Conservation (phyloP, 37 sponge, comb jelly and placozoan species). For the Axinella damicornis region DNA sequence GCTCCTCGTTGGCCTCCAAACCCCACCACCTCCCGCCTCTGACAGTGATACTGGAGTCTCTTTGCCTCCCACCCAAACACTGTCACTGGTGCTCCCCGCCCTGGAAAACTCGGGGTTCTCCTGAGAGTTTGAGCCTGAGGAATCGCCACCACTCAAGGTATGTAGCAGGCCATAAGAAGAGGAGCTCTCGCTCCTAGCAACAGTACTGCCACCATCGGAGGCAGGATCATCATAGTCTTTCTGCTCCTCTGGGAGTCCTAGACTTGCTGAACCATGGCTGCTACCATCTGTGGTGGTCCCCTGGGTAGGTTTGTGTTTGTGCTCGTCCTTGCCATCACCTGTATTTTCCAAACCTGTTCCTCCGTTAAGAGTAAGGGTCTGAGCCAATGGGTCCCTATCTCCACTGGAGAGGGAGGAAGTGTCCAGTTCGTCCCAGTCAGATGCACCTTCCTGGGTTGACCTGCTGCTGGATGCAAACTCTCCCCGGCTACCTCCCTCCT, state of each 20-base stretch:
- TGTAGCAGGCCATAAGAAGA: neutral
- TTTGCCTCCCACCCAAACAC: neutral
- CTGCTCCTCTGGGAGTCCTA: neutral
- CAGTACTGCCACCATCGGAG: neutral
- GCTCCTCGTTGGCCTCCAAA: conserved; percentile 12
- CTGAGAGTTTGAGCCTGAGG: neutral
- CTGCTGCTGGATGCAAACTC: neutral
- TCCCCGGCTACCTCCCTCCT: neutral
- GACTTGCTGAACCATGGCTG: neutral
- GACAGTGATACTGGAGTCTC: neutral
- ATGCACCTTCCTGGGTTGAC: neutral
- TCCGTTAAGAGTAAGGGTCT: too few species aligned
- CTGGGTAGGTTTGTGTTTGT: neutral
- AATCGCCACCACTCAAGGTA: neutral
- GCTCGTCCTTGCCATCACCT: neutral
- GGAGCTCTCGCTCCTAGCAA: neutral
- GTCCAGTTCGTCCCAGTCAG: conserved; percentile 18
- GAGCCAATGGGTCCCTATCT: conserved; percentile 11
- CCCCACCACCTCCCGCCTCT: neutral
- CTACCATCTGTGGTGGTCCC: neutral
- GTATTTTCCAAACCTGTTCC: too few species aligned
- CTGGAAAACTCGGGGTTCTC: neutral
- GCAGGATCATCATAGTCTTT: neutral
- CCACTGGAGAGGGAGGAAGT: conserved; percentile 13
- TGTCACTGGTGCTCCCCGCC: neutral